These are phyloP conservation scores for Lasioglossum albipes DNA, from an alignment of 1,140 invertebrate genomes.

Conservation along the genomic window DNA sequence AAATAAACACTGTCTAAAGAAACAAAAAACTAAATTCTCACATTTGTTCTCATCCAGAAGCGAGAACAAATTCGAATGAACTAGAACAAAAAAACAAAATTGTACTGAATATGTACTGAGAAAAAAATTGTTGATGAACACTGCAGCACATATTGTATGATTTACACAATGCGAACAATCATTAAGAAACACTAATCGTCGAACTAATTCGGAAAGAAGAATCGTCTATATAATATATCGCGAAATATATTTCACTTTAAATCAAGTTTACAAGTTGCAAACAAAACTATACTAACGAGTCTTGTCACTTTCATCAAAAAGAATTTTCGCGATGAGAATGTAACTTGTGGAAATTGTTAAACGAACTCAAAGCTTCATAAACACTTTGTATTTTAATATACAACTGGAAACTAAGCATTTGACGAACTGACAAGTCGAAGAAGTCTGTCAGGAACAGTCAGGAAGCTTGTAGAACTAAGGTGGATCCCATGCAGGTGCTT, in stretches of 20 bases:
- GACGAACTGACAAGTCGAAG: constrained; percentile 48
- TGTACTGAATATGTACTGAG: neutral
- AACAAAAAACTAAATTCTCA: constrained; percentile 2
- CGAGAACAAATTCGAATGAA: neutral
- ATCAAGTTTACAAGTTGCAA: constrained; percentile 4
- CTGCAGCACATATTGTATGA: neutral
- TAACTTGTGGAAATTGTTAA: neutral
- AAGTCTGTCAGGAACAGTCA: constrained; percentile 63
- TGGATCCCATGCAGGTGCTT: constrained; percentile 69
- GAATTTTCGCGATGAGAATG: neutral
- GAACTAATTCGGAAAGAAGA: neutral
- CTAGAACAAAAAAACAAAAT: neutral
- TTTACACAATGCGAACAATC: neutral
- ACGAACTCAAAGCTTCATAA: neutral
- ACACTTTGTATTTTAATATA: neutral
- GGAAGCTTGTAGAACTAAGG: constrained; percentile 53
- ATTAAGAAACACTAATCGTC: neutral
- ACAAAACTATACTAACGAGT: neutral
- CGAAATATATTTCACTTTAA: neutral
- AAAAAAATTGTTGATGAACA: constrained; percentile 13
- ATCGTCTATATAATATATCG: neutral
- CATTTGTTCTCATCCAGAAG: neutral
- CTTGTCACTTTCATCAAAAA: constrained; percentile 7
- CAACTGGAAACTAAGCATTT: constrained; percentile 30
- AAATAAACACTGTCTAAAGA: neutral